Conservation (phyloP, 2,888 invertebrate species). For the Polyommatus icarus region DNA sequence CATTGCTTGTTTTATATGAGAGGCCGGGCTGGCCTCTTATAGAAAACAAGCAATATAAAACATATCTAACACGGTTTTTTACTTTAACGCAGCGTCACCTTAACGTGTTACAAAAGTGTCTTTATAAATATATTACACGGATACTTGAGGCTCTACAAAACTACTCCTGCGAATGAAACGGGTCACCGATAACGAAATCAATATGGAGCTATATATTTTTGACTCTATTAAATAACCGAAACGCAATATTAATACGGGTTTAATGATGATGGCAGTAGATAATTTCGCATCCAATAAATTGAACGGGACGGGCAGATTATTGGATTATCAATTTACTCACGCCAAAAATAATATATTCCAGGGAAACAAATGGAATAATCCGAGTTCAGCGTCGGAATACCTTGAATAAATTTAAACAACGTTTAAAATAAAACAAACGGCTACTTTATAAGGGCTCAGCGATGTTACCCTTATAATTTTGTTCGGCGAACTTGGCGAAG, state of each 20-base stretch:
- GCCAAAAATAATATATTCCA: neutral
- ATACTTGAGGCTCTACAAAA: too few species aligned
- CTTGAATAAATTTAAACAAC: slow-evolving; percentile 17
- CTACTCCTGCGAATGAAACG: neutral
- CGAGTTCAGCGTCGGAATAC: neutral
- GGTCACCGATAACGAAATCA: neutral
- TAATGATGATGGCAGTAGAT: neutral
- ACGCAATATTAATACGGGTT: neutral
- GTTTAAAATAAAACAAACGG: slow-evolving; percentile 28
- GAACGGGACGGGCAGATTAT: neutral
- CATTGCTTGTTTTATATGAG: too few species aligned
- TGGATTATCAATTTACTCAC: slow-evolving; percentile 22
- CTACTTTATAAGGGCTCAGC: slow-evolving; percentile 17
- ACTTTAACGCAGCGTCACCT: too few species aligned
- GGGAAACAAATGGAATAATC: slow-evolving; percentile 6
- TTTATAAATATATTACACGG: too few species aligned
- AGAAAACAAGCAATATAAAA: too few species aligned
- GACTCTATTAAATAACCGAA: neutral
- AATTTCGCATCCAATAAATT: slow-evolving; percentile 2
- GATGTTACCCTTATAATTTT: slow-evolving; percentile 20
- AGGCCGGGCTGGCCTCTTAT: too few species aligned
- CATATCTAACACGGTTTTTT: too few species aligned
- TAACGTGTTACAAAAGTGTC: too few species aligned
- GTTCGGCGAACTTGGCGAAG: slow-evolving; percentile 15
- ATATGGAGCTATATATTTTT: neutral